phyloP scores from a whole-genome alignment of 2,113 vertebrate species.

The Pholis gunnellus region DNA sequence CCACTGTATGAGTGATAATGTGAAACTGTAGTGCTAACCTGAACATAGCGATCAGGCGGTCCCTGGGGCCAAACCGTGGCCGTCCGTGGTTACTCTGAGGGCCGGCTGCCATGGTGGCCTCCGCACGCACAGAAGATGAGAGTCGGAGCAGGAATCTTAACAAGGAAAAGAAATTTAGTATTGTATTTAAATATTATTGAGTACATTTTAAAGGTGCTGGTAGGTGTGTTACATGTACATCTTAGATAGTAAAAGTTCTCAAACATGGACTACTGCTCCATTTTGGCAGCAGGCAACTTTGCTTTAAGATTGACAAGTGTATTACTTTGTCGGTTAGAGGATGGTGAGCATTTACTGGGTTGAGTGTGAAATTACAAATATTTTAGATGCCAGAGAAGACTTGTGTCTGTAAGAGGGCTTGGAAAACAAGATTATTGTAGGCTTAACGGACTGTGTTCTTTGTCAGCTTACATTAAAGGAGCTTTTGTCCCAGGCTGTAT shows the following conservation, averaged over 20 bases:
- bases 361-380: neutral
- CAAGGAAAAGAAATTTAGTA: neutral
- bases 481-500: neutral
- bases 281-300: neutral
- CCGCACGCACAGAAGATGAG: slow-evolving; percentile 8
- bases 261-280: neutral
- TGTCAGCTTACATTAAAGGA: neutral
- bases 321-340: neutral
- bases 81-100: slow-evolving; percentile 16
- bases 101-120: slow-evolving; percentile 64
- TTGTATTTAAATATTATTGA: neutral
- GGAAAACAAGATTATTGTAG: neutral
- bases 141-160: slow-evolving; percentile 40
- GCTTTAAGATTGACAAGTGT: neutral
- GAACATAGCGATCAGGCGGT: slow-evolving; percentile 46
- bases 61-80: slow-evolving; percentile 42
- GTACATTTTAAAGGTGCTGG: neutral
- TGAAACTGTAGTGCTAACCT: slow-evolving; percentile 39
- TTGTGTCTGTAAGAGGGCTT: too few species aligned
- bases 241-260: neutral
- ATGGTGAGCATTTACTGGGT: neutral
- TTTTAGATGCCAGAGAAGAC: neutral
- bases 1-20: slow-evolving; percentile 15
- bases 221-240: neutral
- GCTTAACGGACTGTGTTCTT: neutral